Evolutionary conservation across 2,888 invertebrate species (phyloP), one percentile per base, ranked within the genome.

Genomic region (Anthophora plumipes): DNA sequence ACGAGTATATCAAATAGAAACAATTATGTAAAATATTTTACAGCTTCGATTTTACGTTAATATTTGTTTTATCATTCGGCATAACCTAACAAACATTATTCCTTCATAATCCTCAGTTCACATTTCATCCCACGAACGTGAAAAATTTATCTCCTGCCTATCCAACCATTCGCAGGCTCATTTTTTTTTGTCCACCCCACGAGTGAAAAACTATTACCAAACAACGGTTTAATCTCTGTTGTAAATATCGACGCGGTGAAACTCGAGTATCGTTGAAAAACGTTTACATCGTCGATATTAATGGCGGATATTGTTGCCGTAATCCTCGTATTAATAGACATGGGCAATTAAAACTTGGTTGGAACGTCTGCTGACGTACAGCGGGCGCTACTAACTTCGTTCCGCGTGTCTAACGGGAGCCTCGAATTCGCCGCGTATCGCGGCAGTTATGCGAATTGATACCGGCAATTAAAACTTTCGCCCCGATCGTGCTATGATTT

Each of bases 401-500:
- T 82, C 78, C 43, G 60, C 76, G 68, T 77, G 82, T 86, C 85
- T 80, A 77, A 60, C 75, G 2, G 72, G 70, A 70, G 85, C 74
- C 78, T 80, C 72, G 82, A 82, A 78, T 81, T 67, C 80, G 74
- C 71, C 63, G 55, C 70, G 77, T 84, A 75, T 72, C 73, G 71
- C 80, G 66, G 59, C 81, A 77, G 82, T 85, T 86, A 85, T 84
- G 84, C 84, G 87, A 86, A 90, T 89, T 90, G 90, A 89, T 89
- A 86, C 84, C 80, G 69, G 83, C 80, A 88, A 88, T 89, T 85
- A 87, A 90, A 90, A 90, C 84, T 90, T 89, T 86, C 67, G 57
- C 72, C 48, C 59, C 81, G 74, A 84, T 83, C 84, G 84, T 77
- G 75, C 63, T 69, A 81, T 78, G 75, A 84, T 80, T 72, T 72